Evolutionary conservation across 2,888 invertebrate genomes (phyloP).

Genomic region (Mongoloraphidia duomilia): DNA sequence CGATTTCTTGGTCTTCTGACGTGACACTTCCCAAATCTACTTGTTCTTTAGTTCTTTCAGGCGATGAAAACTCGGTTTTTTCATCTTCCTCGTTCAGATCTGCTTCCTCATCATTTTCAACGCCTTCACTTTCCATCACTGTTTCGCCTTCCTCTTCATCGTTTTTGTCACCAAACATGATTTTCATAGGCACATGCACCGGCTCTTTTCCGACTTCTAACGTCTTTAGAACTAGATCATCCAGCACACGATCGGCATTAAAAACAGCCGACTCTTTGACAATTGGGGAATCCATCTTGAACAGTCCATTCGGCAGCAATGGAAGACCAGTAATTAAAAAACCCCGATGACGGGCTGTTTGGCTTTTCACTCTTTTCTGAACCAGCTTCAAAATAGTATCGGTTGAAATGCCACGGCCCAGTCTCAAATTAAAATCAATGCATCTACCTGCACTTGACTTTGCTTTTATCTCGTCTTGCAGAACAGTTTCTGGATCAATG

Average conservation of each 20-base stretch:
- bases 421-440: slow-evolving; percentile 40
- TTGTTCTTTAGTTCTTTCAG: slow-evolving; percentile 11
- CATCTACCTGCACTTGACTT: slow-evolving; percentile 39
- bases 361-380: slow-evolving; percentile 34
- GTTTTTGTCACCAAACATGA: slow-evolving; percentile 25
- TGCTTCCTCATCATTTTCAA: slow-evolving; percentile 22
- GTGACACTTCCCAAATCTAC: slow-evolving; percentile 29
- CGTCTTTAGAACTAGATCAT: slow-evolving; percentile 20
- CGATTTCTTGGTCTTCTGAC: slow-evolving; percentile 19
- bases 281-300: slow-evolving; percentile 25
- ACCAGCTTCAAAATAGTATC: slow-evolving; percentile 37
- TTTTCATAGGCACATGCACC: slow-evolving; percentile 19
- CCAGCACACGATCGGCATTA: slow-evolving; percentile 26
- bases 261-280: slow-evolving; percentile 28
- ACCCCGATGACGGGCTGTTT: slow-evolving; percentile 41
- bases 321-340: slow-evolving; percentile 52
- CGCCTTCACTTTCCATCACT: slow-evolving; percentile 5
- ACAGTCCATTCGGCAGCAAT: slow-evolving; percentile 34
- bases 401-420: slow-evolving; percentile 35
- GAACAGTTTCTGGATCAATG: slow-evolving; percentile 38
- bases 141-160: slow-evolving; percentile 7
- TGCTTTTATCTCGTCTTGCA: slow-evolving; percentile 42
- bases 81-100: slow-evolving; percentile 19
- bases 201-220: slow-evolving; percentile 15
- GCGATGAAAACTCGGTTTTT: slow-evolving; percentile 11